phyloP scores from a whole-genome alignment of 2,113 vertebrate species.

The Pluvialis apricaria region DNA sequence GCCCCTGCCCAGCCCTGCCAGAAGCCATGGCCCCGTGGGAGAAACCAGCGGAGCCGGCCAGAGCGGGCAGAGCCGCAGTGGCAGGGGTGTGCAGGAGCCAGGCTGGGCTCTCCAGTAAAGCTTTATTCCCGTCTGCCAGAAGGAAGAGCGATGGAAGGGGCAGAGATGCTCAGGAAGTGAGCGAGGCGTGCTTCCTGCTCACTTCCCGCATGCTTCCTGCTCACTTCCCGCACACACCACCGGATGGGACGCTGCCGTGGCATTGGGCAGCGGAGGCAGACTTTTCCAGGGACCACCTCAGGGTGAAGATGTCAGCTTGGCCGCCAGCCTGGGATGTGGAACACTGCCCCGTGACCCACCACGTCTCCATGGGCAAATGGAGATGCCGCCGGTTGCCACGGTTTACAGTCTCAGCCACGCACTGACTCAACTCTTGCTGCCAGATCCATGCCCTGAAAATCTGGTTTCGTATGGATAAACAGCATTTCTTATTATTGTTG shows the following conservation, averaged over 20 bases:
- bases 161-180: not conserved
- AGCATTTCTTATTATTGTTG: not conserved
- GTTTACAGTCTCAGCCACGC: not conserved
- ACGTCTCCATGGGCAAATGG: not conserved
- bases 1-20: not conserved
- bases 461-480: not conserved
- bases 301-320: not conserved
- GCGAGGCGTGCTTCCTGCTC: not conserved
- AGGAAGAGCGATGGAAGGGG: not conserved
- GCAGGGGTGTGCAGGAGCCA: not conserved
- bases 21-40: accelerated
- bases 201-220: not conserved
- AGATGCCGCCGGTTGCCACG: not conserved
- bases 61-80: not conserved
- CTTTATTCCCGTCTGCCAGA: not conserved
- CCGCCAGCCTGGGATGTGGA: not conserved
- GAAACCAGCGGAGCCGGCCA: accelerated
- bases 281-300: not conserved
- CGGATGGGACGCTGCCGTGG: accelerated
- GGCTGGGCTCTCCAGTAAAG: not conserved
- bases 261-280: not conserved
- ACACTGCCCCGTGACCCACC: not conserved
- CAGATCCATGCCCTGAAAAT: not conserved
- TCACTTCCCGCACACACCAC: accelerated
- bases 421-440: accelerated